Evolutionary conservation across 35 echinoderm and acorn worm genomes (phyloP).

Genomic region (Lytechinus pictus): DNA sequence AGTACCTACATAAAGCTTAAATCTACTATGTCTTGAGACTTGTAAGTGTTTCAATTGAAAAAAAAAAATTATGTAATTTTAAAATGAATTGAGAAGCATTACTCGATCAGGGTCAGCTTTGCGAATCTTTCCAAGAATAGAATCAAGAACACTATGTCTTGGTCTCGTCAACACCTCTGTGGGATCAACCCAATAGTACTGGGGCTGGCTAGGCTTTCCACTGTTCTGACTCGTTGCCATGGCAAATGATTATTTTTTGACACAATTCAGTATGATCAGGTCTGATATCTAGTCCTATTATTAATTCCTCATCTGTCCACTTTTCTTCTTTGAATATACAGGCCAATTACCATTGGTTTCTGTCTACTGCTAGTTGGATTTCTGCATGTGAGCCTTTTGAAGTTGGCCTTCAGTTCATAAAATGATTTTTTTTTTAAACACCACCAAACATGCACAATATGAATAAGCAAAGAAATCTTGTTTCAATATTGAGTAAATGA

Average conservation of each 20-base stretch:
- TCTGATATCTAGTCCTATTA: no score
- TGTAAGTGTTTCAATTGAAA: no score
- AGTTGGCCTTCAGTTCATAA: not conserved
- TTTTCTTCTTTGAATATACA: no score
- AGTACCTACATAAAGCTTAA: no score
- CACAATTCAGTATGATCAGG: not conserved
- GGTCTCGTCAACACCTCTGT: slow-evolving; percentile 32
- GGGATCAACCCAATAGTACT: slow-evolving; percentile 28
- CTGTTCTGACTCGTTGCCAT: slow-evolving; percentile 28
- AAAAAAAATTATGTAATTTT: no score
- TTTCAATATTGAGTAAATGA: not conserved
- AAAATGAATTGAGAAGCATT: not conserved
- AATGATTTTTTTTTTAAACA: not conserved
- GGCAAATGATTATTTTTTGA: not conserved
- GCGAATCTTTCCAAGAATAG: slow-evolving; percentile 39
- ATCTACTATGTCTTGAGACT: no score
- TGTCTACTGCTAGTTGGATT: not conserved
- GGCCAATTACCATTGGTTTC: not conserved
- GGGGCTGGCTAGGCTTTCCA: not conserved
- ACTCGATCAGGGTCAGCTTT: slow-evolving; percentile 34
- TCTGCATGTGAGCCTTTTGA: not conserved
- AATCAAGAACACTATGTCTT: slow-evolving; percentile 35
- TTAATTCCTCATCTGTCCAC: no score
- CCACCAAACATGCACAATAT: not conserved
- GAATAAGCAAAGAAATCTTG: not conserved